Evolutionary conservation across 2,888 invertebrate genomes (phyloP).

Genomic region (Augiades crinisus): DNA sequence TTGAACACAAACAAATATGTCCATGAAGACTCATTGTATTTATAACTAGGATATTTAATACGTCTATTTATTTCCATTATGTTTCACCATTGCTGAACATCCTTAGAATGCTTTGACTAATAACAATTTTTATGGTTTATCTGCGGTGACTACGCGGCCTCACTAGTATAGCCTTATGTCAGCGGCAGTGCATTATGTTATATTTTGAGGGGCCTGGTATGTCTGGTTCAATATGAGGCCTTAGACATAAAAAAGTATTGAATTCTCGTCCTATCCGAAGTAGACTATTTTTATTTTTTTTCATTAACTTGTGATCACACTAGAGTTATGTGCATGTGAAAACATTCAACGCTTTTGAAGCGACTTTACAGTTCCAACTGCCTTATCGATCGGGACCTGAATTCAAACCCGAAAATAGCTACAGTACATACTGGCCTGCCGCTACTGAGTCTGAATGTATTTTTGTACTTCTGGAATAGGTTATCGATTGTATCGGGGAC

Average conservation of each 20-base stretch:
- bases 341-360: background rate
- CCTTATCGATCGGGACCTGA: slow-evolving; percentile 19
- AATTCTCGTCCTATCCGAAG: too few species aligned
- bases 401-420: slow-evolving; percentile 15
- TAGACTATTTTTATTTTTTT: too few species aligned
- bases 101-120: background rate
- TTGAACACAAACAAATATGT: slow-evolving; percentile 7
- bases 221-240: too few species aligned
- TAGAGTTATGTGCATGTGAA: background rate
- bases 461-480: slow-evolving; percentile 10
- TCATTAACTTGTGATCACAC: too few species aligned
- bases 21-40: background rate
- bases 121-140: background rate
- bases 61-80: background rate
- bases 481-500: slow-evolving; percentile 13
- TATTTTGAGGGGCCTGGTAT: too few species aligned
- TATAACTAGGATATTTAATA: slow-evolving; percentile 1
- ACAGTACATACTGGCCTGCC: slow-evolving; percentile 1
- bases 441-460: background rate
- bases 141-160: too few species aligned
- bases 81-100: background rate
- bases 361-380: slow-evolving; percentile 5
- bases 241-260: too few species aligned
- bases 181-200: too few species aligned
- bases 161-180: too few species aligned